phyloP scores from a whole-genome alignment of 2,797 vertebrate species.

The Chromis chromis region DNA sequence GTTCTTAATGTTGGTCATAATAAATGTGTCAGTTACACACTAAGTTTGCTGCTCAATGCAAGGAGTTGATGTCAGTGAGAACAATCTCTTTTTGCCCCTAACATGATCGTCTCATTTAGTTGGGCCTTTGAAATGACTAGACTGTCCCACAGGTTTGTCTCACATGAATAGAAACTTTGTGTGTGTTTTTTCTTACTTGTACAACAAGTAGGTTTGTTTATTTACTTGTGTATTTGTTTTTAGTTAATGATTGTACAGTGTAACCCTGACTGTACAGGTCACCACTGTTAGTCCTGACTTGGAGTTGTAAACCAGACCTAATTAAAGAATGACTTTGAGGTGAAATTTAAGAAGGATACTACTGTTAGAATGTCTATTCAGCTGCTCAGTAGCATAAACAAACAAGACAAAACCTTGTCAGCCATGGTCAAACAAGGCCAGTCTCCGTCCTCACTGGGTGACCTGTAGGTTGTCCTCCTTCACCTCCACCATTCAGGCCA shows the following conservation, averaged over 20 bases:
- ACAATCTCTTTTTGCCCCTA: slow-evolving; percentile 59
- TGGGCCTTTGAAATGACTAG: slow-evolving; percentile 65
- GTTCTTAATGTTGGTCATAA: slow-evolving; percentile 44
- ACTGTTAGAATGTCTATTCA: slow-evolving; percentile 53
- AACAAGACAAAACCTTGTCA: slow-evolving; percentile 51
- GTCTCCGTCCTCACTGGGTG: slow-evolving; percentile 35
- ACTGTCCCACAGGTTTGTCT: slow-evolving; percentile 56
- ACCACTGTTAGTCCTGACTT: slow-evolving; percentile 23
- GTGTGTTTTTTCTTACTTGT: slow-evolving; percentile 32
- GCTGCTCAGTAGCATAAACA: slow-evolving; percentile 63
- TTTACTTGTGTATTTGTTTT: slow-evolving; percentile 20
- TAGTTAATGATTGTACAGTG: slow-evolving; percentile 68
- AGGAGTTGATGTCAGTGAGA: slow-evolving; percentile 42
- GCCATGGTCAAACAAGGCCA: slow-evolving; percentile 56
- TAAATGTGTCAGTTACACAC: slow-evolving; percentile 62
- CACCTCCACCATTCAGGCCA: slow-evolving; percentile 57
- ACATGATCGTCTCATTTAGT: slow-evolving; percentile 68
- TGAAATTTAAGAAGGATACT: slow-evolving; percentile 48
- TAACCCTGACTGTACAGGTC: slow-evolving; percentile 20
- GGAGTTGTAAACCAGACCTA: slow-evolving; percentile 32
- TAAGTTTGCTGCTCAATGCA: slow-evolving; percentile 61
- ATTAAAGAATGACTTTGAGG: slow-evolving; percentile 46
- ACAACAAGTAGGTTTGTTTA: slow-evolving; percentile 37
- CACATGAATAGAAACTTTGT: slow-evolving; percentile 33
- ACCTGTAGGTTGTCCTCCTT: slow-evolving; percentile 68